These are phyloP conservation scores for Rhyacophila evoluta DNA, from an alignment of 2,888 invertebrate species.

Conservation along the genomic window DNA sequence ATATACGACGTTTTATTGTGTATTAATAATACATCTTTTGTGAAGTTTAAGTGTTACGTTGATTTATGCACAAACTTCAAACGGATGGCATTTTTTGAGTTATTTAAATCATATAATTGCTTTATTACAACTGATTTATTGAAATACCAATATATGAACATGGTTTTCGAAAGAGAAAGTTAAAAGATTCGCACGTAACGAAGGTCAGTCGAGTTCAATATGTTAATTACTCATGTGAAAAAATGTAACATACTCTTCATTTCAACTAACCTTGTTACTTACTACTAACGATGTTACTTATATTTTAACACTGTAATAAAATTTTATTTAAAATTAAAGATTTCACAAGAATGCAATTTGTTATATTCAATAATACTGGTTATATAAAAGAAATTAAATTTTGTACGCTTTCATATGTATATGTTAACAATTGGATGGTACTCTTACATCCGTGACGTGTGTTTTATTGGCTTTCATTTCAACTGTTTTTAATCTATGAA, in stretches of 20 bases:
- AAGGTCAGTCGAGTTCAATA: not conserved
- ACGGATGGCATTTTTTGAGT: not conserved
- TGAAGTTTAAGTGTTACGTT: not conserved
- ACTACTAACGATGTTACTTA: too few species aligned
- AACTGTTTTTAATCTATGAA: too few species aligned
- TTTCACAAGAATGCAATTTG: too few species aligned
- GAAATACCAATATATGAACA: constrained; percentile 6
- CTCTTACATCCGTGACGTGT: too few species aligned
- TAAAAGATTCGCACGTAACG: not conserved
- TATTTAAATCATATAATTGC: not conserved
- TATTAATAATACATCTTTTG: not conserved
- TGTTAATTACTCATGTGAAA: not conserved
- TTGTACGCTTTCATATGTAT: too few species aligned
- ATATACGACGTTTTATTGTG: not conserved
- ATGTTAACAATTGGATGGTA: too few species aligned
- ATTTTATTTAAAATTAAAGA: too few species aligned
- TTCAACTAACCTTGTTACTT: too few species aligned
- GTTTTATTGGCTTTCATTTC: too few species aligned
- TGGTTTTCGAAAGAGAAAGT: not conserved
- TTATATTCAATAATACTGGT: too few species aligned
- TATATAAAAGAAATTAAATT: too few species aligned
- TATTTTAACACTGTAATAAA: not conserved
- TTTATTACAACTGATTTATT: not conserved
- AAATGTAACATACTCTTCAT: too few species aligned
- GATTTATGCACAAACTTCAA: not conserved